Conservation (phyloP, 2,797 vertebrate genomes). For the Rallus crepitans region DNA sequence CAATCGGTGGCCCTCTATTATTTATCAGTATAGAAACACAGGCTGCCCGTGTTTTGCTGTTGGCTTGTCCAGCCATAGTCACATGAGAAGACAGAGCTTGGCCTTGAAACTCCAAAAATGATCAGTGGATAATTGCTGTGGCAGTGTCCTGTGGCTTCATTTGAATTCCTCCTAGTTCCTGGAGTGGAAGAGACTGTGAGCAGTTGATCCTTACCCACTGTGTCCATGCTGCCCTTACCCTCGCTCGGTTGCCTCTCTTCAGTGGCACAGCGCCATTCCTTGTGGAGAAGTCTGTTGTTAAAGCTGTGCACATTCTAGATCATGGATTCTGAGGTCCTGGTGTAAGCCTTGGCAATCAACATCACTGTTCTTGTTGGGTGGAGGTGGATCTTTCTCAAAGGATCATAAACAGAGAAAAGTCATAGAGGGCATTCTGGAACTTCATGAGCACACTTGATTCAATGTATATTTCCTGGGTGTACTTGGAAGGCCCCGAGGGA, state of each 20-base stretch:
- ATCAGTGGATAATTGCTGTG: neutral
- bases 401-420: neutral
- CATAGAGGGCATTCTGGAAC: neutral
- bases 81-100: neutral
- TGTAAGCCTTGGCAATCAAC: neutral
- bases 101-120: neutral
- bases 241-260: neutral
- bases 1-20: neutral
- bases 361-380: neutral
- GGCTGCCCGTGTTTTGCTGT: neutral
- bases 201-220: neutral
- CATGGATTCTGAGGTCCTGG: neutral
- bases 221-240: neutral
- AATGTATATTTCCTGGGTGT: neutral
- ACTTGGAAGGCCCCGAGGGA: neutral
- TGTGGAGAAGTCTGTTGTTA: neutral
- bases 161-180: neutral
- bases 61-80: neutral
- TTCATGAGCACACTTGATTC: neutral
- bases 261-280: neutral
- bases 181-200: neutral
- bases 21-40: neutral
- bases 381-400: neutral
- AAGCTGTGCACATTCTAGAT: neutral
- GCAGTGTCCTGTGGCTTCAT: neutral